These are phyloP conservation scores for Priocnemis perturbator DNA, from an alignment of 2,888 invertebrate species.

Conservation along the genomic window DNA sequence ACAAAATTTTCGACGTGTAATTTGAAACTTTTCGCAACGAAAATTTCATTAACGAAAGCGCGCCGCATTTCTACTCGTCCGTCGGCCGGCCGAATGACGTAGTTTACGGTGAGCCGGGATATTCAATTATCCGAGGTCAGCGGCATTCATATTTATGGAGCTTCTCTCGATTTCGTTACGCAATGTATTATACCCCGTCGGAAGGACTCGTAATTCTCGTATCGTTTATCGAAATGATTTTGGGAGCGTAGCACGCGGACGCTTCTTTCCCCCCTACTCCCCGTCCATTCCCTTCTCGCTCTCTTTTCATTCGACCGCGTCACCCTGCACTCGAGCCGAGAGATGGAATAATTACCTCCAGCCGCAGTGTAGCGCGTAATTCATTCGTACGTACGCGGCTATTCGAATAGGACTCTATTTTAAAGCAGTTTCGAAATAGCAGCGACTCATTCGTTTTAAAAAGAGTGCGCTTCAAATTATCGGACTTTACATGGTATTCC, in stretches of 20 bases:
- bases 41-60: slow-evolving; percentile 33
- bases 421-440: no score
- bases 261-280: slow-evolving; percentile 22
- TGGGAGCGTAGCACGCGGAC: background rate
- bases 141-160: slow-evolving; percentile 21
- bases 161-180: slow-evolving; percentile 20
- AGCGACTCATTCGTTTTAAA: no score
- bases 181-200: slow-evolving; percentile 24
- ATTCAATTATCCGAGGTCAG: slow-evolving; percentile 39
- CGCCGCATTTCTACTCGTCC: slow-evolving; percentile 29
- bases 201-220: slow-evolving; percentile 29
- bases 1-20: no score
- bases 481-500: no score
- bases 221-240: slow-evolving; percentile 36
- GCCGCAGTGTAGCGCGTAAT: no score
- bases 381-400: no score
- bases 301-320: no score
- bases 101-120: slow-evolving; percentile 27
- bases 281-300: slow-evolving; percentile 22
- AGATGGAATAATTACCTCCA: no score
- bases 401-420: no score
- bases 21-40: background rate
- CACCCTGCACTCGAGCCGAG: no score
- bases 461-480: no score
- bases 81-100: slow-evolving; percentile 8